A percentile compares a stretch with the other conserved stretches of the same genome.
These are phyloP conservation scores for Callipepla californica DNA, from an alignment of 2,113 vertebrate species.

Conservation along the genomic window DNA sequence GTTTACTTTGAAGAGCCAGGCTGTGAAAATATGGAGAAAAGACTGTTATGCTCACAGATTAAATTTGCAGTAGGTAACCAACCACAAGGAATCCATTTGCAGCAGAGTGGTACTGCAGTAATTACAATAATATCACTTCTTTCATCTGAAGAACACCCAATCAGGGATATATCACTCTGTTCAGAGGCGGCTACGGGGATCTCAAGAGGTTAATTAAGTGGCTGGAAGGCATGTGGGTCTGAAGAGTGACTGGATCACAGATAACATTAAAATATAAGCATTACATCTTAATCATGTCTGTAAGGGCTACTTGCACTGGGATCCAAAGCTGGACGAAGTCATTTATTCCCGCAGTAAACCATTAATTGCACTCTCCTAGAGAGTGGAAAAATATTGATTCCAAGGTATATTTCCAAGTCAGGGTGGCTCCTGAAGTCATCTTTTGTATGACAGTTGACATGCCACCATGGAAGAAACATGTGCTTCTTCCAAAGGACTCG, in stretches of 20 bases:
- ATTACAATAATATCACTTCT: neutral
- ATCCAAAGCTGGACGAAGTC: neutral
- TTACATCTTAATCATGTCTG: neutral
- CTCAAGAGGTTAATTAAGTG: neutral
- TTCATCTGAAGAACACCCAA: neutral
- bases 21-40: conserved; percentile 36
- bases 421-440: neutral
- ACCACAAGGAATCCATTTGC: neutral
- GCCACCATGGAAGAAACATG: neutral
- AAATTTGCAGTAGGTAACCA: conserved; percentile 3
- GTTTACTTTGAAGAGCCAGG: conserved; percentile 39
- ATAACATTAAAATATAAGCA: neutral
- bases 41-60: neutral
- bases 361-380: neutral
- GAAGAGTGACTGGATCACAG: neutral
- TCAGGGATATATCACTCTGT: fast-evolving
- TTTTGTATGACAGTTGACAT: neutral
- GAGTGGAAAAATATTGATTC: neutral
- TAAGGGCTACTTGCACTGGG: neutral
- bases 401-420: neutral
- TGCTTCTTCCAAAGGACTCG: neutral
- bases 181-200: neutral
- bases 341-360: neutral
- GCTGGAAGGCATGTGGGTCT: neutral
- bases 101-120: neutral